These are phyloP conservation scores for Nyctalus aviator DNA, from an alignment of 2,797 vertebrate species.

Conservation along the genomic window DNA sequence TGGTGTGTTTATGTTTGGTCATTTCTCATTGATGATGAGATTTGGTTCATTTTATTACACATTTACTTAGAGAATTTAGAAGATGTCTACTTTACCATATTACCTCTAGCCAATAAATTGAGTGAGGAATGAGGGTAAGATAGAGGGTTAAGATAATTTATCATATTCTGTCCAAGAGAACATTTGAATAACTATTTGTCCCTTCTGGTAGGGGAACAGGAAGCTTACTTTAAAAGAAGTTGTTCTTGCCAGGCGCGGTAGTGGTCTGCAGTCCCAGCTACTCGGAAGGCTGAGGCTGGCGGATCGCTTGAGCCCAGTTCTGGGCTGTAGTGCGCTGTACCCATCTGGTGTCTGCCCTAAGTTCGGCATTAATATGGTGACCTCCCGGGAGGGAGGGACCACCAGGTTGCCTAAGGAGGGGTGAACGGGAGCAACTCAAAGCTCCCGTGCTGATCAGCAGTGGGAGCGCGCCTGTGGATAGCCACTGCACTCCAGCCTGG, in stretches of 20 bases:
- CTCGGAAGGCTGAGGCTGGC: too few species aligned
- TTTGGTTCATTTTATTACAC: conserved; percentile 45
- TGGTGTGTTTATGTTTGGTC: conserved; percentile 1
- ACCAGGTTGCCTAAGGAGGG: too few species aligned
- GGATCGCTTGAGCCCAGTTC: background rate
- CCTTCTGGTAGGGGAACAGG: background rate
- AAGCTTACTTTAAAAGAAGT: background rate
- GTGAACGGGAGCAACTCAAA: too few species aligned
- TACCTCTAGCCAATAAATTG: conserved; percentile 2
- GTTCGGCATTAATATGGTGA: background rate
- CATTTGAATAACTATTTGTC: conserved; percentile 5
- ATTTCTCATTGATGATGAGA: background rate
- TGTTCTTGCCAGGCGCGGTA: background rate
- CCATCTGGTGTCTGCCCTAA: background rate
- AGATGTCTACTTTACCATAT: background rate
- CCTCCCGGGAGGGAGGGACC: too few species aligned
- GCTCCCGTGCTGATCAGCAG: too few species aligned
- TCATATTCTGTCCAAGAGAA: background rate
- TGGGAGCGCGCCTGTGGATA: too few species aligned
- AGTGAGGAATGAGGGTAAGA: background rate
- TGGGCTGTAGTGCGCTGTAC: background rate
- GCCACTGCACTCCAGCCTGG: too few species aligned
- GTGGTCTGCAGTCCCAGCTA: too few species aligned
- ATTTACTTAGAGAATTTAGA: background rate
- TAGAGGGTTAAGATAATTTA: conserved; percentile 30